A percentile compares a stretch with the other conserved stretches of the same genome.
phyloP scores from a whole-genome alignment of 2,113 vertebrate genomes.

The Nerophis ophidion region DNA sequence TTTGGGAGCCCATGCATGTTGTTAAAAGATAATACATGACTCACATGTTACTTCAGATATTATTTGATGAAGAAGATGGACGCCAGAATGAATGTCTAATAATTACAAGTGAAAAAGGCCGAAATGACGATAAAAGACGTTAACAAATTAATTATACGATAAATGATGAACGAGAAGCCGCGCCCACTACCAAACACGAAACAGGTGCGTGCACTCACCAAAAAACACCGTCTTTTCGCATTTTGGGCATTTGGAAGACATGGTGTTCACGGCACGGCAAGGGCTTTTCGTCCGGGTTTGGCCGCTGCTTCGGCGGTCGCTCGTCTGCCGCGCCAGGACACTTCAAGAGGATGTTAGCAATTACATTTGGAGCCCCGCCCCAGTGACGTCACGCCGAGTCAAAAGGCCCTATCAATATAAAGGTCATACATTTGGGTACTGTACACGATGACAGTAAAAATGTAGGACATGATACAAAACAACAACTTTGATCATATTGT shows the following conservation, averaged over 20 bases:
- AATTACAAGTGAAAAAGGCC: too few species aligned
- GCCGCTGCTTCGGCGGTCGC: not conserved
- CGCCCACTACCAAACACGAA: not conserved
- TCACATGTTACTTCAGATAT: too few species aligned
- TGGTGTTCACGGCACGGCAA: slow-evolving; percentile 25
- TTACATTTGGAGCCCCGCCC: not conserved
- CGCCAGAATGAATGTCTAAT: too few species aligned
- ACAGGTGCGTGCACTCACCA: slow-evolving; percentile 45
- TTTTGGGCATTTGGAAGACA: slow-evolving; percentile 68
- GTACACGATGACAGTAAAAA: too few species aligned
- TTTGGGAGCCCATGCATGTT: too few species aligned
- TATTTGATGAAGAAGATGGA: too few species aligned
- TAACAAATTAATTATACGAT: too few species aligned
- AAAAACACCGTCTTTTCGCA: slow-evolving; percentile 72
- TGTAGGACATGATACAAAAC: too few species aligned
- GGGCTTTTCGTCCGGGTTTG: not conserved
- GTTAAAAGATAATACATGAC: too few species aligned
- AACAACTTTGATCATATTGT: too few species aligned
- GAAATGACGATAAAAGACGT: not conserved
- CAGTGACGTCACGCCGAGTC: slow-evolving; percentile 16
- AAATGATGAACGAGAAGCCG: not conserved
- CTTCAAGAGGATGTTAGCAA: slow-evolving; percentile 24
- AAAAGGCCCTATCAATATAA: not conserved
- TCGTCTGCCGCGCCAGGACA: slow-evolving; percentile 23
- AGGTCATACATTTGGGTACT: too few species aligned